Conservation (phyloP, 2,888 invertebrate genomes). For the Drosophila setosimentum region DNA sequence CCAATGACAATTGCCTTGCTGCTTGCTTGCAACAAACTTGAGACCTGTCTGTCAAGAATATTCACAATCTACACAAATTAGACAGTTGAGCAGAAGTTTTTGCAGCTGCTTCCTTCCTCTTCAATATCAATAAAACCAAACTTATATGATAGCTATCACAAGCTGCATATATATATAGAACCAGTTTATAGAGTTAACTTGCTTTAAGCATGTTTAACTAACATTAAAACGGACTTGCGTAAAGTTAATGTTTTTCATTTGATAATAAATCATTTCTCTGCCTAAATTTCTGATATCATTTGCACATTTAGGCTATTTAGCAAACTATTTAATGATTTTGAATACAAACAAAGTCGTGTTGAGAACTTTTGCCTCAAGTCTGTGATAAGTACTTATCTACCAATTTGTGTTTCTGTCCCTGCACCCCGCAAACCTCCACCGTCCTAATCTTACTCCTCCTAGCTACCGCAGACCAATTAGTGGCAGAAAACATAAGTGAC, state of each 20-base stretch:
- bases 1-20: constrained; percentile 41
- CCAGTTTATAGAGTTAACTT: neutral
- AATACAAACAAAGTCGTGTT: constrained; percentile 24
- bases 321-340: constrained; percentile 13
- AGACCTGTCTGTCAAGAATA: constrained; percentile 12
- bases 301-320: constrained; percentile 1
- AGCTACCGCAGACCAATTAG: constrained; percentile 58
- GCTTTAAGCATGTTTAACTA: neutral
- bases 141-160: constrained; percentile 3
- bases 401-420: constrained; percentile 27
- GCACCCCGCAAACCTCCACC: neutral
- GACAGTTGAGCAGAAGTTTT: constrained; percentile 10
- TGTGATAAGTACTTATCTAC: constrained; percentile 44
- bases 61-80: constrained; percentile 30
- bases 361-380: constrained; percentile 36
- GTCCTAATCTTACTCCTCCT: neutral
- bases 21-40: neutral
- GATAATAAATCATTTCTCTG: neutral
- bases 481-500: constrained; percentile 41
- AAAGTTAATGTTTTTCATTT: neutral
- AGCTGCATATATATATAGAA: neutral
- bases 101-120: constrained; percentile 20
- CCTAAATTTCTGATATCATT: neutral
- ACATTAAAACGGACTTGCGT: neutral
- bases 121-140: constrained; percentile 21